Evolutionary conservation across 2,113 vertebrate genomes (phyloP).

Genomic region (Mohoua ochrocephala): DNA sequence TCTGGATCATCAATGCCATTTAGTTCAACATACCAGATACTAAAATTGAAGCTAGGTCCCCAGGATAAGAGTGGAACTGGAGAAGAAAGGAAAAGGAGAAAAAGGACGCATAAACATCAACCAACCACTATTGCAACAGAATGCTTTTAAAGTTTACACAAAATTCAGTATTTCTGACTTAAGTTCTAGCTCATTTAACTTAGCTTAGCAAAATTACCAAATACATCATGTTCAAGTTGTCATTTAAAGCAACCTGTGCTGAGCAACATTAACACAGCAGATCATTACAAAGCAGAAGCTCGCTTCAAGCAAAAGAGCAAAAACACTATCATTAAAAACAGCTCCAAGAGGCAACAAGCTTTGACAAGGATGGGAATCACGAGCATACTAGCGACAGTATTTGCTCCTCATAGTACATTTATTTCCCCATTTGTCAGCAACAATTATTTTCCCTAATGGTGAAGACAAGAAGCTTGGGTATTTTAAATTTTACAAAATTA

Average conservation of each 20-base stretch:
- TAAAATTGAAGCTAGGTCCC: conserved; percentile 99
- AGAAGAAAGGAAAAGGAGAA: conserved; percentile 57
- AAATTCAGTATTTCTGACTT: not conserved
- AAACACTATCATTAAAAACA: conserved; percentile 12
- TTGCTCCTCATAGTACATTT: conserved; percentile 31
- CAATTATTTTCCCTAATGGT: conserved; percentile 54
- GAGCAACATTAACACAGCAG: not conserved
- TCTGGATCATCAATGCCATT: conserved; percentile 97
- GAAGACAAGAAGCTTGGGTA: conserved; percentile 30
- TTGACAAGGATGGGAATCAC: conserved; percentile 32
- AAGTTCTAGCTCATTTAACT: not conserved
- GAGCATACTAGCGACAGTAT: not conserved
- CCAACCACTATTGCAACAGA: not conserved
- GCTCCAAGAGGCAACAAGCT: conserved; percentile 37
- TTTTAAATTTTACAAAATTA: conserved; percentile 9
- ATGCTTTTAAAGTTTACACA: not conserved
- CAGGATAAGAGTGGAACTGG: conserved; percentile 97
- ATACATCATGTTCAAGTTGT: not conserved
- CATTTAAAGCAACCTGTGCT: conserved; percentile 7
- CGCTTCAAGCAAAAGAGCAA: conserved; percentile 7
- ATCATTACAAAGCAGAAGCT: conserved; percentile 40
- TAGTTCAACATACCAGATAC: conserved; percentile 99
- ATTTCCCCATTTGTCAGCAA: conserved; percentile 52
- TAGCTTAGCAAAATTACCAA: not conserved
- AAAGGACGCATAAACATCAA: not conserved